Percentiles rank a stretch among this genome's conserved stretches.
Evolutionary conservation across 1,140 invertebrate species (phyloP).

Genomic region (Caenorhabditis tropicalis): DNA sequence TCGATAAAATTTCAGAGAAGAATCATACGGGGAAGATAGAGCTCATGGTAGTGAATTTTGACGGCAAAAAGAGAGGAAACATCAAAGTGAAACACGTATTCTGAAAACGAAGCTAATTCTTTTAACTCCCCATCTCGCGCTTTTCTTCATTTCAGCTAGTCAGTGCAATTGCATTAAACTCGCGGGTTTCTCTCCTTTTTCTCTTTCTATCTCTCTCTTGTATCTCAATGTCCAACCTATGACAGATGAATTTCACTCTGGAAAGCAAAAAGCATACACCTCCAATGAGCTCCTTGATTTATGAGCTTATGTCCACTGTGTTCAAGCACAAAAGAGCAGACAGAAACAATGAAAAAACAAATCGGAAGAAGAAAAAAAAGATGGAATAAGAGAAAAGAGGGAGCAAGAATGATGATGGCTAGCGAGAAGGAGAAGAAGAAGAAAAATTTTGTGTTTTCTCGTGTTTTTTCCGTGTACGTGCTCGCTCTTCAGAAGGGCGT

Average conservation of each 20-base stretch:
- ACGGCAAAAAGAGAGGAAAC: background rate
- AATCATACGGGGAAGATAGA: background rate
- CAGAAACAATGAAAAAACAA: conserved; percentile 12
- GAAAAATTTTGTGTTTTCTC: conserved; percentile 25
- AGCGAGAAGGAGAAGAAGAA: background rate
- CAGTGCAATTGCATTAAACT: conserved; percentile 19
- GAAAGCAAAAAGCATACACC: conserved; percentile 7
- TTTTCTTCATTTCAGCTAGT: conserved; percentile 7
- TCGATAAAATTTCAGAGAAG: background rate
- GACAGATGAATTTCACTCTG: background rate
- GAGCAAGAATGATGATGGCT: conserved; percentile 20
- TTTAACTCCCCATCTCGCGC: background rate
- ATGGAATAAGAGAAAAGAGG: background rate
- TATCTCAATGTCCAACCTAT: background rate
- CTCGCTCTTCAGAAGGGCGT: conserved; percentile 30
- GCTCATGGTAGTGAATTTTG: no score
- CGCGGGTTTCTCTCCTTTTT: background rate
- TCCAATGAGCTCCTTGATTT: conserved; percentile 7
- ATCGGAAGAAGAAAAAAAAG: background rate
- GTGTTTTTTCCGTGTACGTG: conserved; percentile 22
- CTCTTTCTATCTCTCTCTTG: background rate
- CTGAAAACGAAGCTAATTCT: conserved; percentile 14
- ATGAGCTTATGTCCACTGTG: background rate
- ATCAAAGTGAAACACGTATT: background rate
- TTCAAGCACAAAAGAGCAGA: background rate